Base-by-base conservation (phyloP, 2,888 invertebrate species). In the Eupeodes luniger region DNA sequence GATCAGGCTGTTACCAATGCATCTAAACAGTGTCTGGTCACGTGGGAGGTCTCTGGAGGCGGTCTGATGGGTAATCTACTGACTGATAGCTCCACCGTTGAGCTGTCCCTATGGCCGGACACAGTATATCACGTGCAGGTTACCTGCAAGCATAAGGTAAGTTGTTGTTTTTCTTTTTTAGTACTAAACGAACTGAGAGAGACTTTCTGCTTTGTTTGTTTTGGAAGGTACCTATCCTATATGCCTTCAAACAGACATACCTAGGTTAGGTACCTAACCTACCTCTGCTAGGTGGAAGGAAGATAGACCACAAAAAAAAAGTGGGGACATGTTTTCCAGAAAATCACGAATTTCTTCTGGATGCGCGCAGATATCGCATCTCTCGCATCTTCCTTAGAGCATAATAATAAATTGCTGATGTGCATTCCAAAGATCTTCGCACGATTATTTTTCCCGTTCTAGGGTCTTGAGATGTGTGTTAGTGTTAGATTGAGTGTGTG, bases 1-100 rank as follows among this genome's bases (percentile, higher is more conserved):
- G 92, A 92, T 90, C 91, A 91, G 90, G 91, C 91, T 69, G 91
- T 92, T 84, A 91, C 91, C 89, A 91, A 91, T 90, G 91, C 91
- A 89, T 91, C 92, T 69, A 91, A 91, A 79, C 92, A 97, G 83
- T 97, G 97, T 93, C 94, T 97, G 91, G 96, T 97, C 75, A 97
- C 97, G 87, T 97, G 97, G 97, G 97, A 97, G 94, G 96, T 97
- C 78, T 96, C 96, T 91, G 97, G 97, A 82, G 97, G 97, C 90
- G 97, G 97, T 89, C 94, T 97, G 85, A 96, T 96, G 94, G 97
- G 97, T 90, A 97, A 97, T 93, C 94, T 97, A 89, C 96, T 97
- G 93, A 97, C 97, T 59, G 97, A 97, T 93, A 96, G 96, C 75
- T 96, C 96, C 82, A 95, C 96, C 91, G 97, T 97, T 87, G 96